These are phyloP conservation scores for Crotalus helleri DNA, from an alignment of 2,113 vertebrate genomes.

Conservation along the genomic window DNA sequence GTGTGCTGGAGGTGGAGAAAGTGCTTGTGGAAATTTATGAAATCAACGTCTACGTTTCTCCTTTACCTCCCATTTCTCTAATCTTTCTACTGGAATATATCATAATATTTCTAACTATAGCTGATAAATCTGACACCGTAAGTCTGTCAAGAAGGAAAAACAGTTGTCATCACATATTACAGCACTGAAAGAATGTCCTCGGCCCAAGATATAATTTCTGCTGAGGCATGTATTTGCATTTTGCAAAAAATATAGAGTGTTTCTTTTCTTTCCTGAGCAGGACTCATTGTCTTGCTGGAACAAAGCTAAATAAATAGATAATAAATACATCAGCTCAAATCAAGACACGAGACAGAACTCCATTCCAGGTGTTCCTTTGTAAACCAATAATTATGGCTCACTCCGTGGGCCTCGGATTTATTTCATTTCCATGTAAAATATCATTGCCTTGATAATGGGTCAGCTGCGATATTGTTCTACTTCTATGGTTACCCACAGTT, in stretches of 20 bases:
- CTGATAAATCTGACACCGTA: not conserved
- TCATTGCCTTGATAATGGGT: constrained; percentile 60
- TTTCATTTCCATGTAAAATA: constrained; percentile 60
- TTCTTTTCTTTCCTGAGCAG: not conserved
- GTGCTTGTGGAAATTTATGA: not conserved
- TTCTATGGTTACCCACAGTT: constrained; percentile 51
- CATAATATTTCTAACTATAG: not conserved
- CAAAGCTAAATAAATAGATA: not conserved
- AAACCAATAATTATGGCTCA: constrained; percentile 41
- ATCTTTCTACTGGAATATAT: not conserved
- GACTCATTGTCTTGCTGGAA: not conserved
- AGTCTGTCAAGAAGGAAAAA: not conserved
- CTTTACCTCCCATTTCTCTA: not conserved
- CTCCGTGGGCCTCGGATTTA: constrained; percentile 43
- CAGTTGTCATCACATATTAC: not conserved
- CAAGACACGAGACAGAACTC: not conserved
- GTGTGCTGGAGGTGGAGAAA: not conserved
- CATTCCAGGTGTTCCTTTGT: not conserved
- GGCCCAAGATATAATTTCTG: not conserved
- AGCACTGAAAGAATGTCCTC: not conserved
- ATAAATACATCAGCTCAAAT: not conserved
- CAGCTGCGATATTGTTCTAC: constrained; percentile 59
- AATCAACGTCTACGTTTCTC: not conserved
- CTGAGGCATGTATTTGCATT: not conserved
- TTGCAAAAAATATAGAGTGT: not conserved